These are phyloP conservation scores for Aspidiotus rigidus DNA, from an alignment of 2,888 invertebrate genomes.

Conservation along the genomic window DNA sequence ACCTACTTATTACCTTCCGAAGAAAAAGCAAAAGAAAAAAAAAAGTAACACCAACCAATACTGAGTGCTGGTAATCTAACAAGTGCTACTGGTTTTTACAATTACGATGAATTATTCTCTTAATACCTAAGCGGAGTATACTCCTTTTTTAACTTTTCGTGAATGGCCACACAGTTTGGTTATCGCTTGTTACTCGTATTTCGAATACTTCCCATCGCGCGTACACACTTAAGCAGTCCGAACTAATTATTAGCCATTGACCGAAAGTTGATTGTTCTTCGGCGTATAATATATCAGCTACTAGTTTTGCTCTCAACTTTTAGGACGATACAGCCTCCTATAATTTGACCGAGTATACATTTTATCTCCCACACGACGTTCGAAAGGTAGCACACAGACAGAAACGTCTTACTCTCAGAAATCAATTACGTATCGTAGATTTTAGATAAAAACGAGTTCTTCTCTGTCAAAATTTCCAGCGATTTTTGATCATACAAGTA, in stretches of 20 bases:
- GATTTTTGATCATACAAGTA: no score
- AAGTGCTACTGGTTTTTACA: constrained; percentile 32
- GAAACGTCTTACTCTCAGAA: no score
- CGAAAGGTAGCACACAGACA: no score
- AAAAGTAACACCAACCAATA: constrained; percentile 22
- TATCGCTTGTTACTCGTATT: background rate
- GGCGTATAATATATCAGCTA: background rate
- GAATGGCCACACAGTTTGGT: background rate
- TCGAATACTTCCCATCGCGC: background rate
- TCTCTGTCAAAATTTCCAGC: no score
- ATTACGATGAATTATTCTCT: background rate
- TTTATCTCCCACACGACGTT: no score
- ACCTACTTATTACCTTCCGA: constrained; percentile 27
- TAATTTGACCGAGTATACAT: no score
- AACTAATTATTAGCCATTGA: constrained; percentile 18
- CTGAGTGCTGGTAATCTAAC: constrained; percentile 6
- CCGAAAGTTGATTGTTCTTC: constrained; percentile 11
- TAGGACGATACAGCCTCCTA: no score
- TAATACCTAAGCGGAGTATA: background rate
- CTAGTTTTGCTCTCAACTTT: constrained; percentile 8
- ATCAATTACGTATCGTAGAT: no score
- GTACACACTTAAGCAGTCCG: background rate
- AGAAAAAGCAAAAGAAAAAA: background rate
- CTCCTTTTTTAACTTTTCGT: background rate
- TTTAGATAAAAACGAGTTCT: no score